Conservation (phyloP, 2,113 vertebrate genomes). For the Mellivora capensis region DNA sequence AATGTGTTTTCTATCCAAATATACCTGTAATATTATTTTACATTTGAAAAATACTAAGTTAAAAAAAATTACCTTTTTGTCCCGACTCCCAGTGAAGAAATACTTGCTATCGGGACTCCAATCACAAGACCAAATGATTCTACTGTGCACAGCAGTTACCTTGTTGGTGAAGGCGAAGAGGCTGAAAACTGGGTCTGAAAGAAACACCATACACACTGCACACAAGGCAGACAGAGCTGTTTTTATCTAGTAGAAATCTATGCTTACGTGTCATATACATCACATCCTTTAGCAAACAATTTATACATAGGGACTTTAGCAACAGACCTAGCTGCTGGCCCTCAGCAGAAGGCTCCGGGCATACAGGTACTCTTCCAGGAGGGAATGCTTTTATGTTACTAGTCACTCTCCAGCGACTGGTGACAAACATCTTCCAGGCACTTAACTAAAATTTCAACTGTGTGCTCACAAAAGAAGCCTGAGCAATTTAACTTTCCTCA, state of each 20-base stretch:
- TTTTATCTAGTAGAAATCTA: not conserved
- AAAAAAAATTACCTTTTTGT: slow-evolving; percentile 92
- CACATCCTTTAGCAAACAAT: not conserved
- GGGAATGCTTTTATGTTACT: not conserved
- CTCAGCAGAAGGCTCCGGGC: not conserved
- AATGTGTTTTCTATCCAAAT: not conserved
- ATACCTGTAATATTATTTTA: slow-evolving; percentile 1
- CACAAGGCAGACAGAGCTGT: not conserved
- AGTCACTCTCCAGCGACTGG: not conserved
- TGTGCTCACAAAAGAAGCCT: not conserved
- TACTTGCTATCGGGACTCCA: slow-evolving; percentile 96
- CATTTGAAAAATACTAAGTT: not conserved
- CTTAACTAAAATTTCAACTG: not conserved
- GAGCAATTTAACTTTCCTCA: not conserved
- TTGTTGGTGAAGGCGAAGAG: slow-evolving; percentile 89
- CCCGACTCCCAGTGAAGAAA: slow-evolving; percentile 95
- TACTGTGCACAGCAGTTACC: slow-evolving; percentile 89
- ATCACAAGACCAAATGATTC: slow-evolving; percentile 99
- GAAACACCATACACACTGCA: not conserved
- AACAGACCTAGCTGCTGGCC: not conserved
- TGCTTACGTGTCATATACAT: not conserved
- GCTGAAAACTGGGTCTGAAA: slow-evolving; percentile 87
- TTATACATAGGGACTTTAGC: not conserved
- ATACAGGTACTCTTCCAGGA: not conserved
- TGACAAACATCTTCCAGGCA: not conserved